Evolutionary conservation across 2,113 vertebrate species (phyloP).

Genomic region (Tylochromis polylepis): DNA sequence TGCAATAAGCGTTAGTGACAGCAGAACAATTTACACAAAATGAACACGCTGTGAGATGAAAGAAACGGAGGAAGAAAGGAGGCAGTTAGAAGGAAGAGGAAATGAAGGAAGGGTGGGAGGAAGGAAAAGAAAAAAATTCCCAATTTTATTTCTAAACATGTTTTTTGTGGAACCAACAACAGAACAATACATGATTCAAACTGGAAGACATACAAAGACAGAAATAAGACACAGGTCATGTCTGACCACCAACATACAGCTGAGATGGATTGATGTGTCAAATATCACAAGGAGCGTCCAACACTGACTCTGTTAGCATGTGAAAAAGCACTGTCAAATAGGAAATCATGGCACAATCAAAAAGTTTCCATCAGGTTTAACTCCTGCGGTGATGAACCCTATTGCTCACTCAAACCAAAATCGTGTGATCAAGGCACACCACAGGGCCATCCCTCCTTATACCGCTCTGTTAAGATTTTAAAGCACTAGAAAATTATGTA

Average conservation of each 20-base stretch:
- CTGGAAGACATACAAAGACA: slow-evolving; percentile 70
- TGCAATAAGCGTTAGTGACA: slow-evolving; percentile 40
- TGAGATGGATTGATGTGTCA: slow-evolving; percentile 30
- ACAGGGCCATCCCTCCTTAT: slow-evolving; percentile 45
- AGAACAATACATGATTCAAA: slow-evolving; percentile 50
- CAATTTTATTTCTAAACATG: slow-evolving; percentile 47
- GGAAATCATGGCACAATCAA: slow-evolving; percentile 60
- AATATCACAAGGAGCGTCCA: slow-evolving; percentile 52
- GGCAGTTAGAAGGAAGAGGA: neutral
- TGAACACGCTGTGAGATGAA: slow-evolving; percentile 1
- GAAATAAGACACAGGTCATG: slow-evolving; percentile 53
- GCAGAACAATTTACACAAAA: slow-evolving; percentile 36
- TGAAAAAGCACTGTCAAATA: slow-evolving; percentile 61
- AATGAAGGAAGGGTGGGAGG: neutral
- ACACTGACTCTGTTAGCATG: slow-evolving; percentile 46
- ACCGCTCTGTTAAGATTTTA: slow-evolving; percentile 41
- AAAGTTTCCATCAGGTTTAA: slow-evolving; percentile 46
- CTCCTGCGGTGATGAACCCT: slow-evolving; percentile 32
- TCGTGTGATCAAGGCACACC: slow-evolving; percentile 63
- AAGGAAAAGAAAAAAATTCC: slow-evolving; percentile 27
- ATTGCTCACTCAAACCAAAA: slow-evolving; percentile 35
- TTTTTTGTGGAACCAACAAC: slow-evolving; percentile 44
- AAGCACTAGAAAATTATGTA: slow-evolving; percentile 73
- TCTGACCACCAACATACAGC: slow-evolving; percentile 53
- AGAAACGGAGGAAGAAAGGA: neutral